These are phyloP conservation scores for Scophthalmus maximus DNA, from an alignment of 2,113 vertebrate species.

Conservation along the genomic window DNA sequence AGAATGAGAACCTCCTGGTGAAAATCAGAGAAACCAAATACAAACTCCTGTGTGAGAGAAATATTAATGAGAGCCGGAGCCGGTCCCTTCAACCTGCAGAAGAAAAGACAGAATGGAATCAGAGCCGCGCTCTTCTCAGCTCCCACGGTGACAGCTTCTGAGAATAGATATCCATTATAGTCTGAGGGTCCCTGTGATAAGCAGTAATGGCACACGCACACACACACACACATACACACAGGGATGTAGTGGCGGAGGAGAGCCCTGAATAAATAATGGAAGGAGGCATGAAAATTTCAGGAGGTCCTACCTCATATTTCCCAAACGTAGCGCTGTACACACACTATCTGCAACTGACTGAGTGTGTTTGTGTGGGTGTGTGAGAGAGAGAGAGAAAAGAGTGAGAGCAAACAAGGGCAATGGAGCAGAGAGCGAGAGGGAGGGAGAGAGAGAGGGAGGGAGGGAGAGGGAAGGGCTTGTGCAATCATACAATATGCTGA, in stretches of 20 bases:
- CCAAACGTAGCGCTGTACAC: slow-evolving; percentile 17
- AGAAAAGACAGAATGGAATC: slow-evolving; percentile 6
- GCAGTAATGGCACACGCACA: slow-evolving; percentile 35
- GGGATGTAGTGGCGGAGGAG: background rate
- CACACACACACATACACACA: slow-evolving; percentile 23
- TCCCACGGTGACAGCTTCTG: slow-evolving; percentile 60
- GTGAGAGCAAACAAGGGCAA: slow-evolving; percentile 16
- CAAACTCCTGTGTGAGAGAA: background rate
- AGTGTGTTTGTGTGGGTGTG: slow-evolving; percentile 24
- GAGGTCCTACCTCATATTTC: slow-evolving; percentile 48
- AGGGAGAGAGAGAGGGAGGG: slow-evolving; percentile 36
- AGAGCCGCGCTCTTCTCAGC: slow-evolving; percentile 21
- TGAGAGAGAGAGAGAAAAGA: slow-evolving; percentile 18
- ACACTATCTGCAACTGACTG: slow-evolving; percentile 34
- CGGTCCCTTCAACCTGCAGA: slow-evolving; percentile 11
- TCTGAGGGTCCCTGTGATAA: slow-evolving; percentile 51
- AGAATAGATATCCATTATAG: slow-evolving; percentile 75
- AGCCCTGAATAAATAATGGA: slow-evolving; percentile 70
- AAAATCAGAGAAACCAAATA: background rate
- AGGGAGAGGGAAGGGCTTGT: slow-evolving; percentile 66
- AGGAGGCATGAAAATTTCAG: slow-evolving; percentile 68
- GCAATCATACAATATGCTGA: slow-evolving; percentile 66
- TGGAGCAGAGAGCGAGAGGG: slow-evolving; percentile 9
- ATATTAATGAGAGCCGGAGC: background rate
- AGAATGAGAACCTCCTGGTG: background rate